Percentiles rank a stretch among this genome's conserved stretches.
Evolutionary conservation across 2,797 vertebrate genomes (phyloP).

Genomic region (Nannoperca australis): DNA sequence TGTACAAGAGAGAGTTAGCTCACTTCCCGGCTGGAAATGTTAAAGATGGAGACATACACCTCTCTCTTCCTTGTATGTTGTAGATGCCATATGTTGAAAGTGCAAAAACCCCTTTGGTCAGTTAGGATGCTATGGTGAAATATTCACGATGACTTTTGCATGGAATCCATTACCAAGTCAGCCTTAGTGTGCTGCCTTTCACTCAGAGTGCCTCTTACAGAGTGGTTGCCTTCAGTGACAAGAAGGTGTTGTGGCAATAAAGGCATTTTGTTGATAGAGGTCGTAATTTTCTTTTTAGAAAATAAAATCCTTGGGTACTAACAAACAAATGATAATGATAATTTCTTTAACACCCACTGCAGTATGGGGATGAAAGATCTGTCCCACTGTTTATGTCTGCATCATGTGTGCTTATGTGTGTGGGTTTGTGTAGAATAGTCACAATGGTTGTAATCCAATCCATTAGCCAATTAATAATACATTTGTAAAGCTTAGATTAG

Average conservation of each 20-base stretch:
- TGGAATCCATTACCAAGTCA: constrained; percentile 39
- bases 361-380: background rate
- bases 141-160: constrained; percentile 53
- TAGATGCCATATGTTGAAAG: background rate
- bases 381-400: background rate
- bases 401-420: background rate
- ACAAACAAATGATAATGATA: background rate
- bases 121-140: constrained; percentile 48
- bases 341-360: background rate
- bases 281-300: background rate
- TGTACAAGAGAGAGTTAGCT: constrained; percentile 11
- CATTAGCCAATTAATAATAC: background rate
- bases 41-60: constrained; percentile 3
- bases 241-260: constrained; percentile 5
- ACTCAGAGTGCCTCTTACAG: constrained; percentile 9
- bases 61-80: constrained; percentile 13
- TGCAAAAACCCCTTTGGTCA: constrained; percentile 19
- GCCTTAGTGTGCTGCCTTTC: constrained; percentile 8
- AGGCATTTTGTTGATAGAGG: constrained; percentile 1
- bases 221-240: background rate
- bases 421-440: background rate
- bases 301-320: background rate
- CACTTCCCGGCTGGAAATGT: background rate
- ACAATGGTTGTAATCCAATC: background rate
- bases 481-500: background rate